Percentiles rank a stretch among this genome's conserved stretches.
phyloP scores from a whole-genome alignment of 1,140 invertebrate species.

The Lineus longissimus region DNA sequence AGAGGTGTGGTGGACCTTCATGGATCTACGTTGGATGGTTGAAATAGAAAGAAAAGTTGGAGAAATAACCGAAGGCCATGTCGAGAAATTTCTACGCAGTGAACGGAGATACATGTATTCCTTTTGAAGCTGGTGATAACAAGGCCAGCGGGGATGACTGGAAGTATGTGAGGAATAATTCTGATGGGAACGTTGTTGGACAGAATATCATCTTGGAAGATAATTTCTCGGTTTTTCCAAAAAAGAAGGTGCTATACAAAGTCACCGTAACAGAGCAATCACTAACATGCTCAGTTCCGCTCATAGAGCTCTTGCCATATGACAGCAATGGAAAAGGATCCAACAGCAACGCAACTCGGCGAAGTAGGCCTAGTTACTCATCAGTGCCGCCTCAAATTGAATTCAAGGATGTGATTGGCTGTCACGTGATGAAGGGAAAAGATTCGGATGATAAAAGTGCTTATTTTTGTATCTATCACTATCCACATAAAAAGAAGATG shows the following conservation, averaged over 20 bases:
- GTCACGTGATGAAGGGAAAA: slow-evolving; percentile 57
- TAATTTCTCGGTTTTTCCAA: slow-evolving; percentile 31
- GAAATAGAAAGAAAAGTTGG: no score
- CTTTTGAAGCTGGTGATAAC: background rate
- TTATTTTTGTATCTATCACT: slow-evolving; percentile 82
- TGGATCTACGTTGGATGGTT: no score
- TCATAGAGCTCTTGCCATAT: no score
- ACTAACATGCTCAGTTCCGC: no score
- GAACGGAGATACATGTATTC: background rate
- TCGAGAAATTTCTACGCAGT: no score
- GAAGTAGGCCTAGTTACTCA: no score
- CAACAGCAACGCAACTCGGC: no score
- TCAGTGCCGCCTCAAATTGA: background rate
- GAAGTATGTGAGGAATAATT: background rate
- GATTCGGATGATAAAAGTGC: slow-evolving; percentile 63
- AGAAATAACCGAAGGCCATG: no score
- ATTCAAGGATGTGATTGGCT: slow-evolving; percentile 44
- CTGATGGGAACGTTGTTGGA: background rate
- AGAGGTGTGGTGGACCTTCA: no score
- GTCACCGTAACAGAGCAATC: slow-evolving; percentile 20
- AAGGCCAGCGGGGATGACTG: background rate
- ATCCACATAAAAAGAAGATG: slow-evolving; percentile 68
- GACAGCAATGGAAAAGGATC: no score
- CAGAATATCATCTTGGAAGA: slow-evolving; percentile 14
- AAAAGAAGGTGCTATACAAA: slow-evolving; percentile 25